phyloP scores from a whole-genome alignment of 2,888 invertebrate species.

The Uloborus plumipes region DNA sequence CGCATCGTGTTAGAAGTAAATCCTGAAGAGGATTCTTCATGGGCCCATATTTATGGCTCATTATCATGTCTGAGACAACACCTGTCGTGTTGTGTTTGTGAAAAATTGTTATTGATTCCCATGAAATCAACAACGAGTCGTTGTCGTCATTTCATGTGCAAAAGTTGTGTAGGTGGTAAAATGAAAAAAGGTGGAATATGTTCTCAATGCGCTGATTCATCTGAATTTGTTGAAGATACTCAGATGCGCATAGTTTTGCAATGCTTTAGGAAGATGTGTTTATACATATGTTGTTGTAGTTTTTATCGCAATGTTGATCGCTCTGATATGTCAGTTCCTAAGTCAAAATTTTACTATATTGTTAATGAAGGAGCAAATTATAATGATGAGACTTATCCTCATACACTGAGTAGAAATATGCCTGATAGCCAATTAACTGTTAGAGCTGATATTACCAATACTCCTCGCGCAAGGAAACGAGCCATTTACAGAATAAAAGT shows the following conservation, averaged over 20 bases:
- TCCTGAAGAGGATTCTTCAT: slow-evolving; percentile 76
- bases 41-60: slow-evolving; percentile 85
- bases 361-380: no score
- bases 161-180: slow-evolving; percentile 84
- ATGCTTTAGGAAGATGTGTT: slow-evolving; percentile 90
- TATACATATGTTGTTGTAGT: slow-evolving; percentile 78
- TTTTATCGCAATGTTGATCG: neutral
- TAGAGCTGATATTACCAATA: no score
- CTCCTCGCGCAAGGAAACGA: no score
- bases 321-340: no score
- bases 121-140: slow-evolving; percentile 82
- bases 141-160: slow-evolving; percentile 92
- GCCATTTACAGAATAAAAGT: no score
- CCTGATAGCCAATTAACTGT: no score
- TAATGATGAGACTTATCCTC: no score
- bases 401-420: no score
- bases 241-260: slow-evolving; percentile 84
- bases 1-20: slow-evolving; percentile 84
- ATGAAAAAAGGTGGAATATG: slow-evolving; percentile 89
- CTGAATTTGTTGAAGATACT: slow-evolving; percentile 85
- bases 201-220: slow-evolving; percentile 86
- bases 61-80: slow-evolving; percentile 88
- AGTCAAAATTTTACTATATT: no score
- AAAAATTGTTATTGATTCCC: slow-evolving; percentile 85
- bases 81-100: slow-evolving; percentile 90